Base-by-base conservation (phyloP, 1,140 invertebrate genomes). In the Penaeus vannamei region DNA sequence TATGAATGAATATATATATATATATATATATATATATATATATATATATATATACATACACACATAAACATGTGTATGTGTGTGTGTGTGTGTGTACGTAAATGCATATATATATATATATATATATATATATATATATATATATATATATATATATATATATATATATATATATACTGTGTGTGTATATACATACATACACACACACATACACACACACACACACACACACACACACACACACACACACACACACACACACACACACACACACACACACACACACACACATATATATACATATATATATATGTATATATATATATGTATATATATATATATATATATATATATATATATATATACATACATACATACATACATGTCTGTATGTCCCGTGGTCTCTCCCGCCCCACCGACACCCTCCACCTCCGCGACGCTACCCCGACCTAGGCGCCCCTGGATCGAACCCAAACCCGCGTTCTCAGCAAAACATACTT, bases 271-370 rank as follows among this genome's bases (percentile, higher is more conserved):
- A 5, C n/a, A 64, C n/a, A 64, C n/a, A 64, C n/a, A 64, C n/a
- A 64, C n/a, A 64, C n/a, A 64, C n/a, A 64, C n/a, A n/a, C n/a
- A n/a, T 64, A n/a, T 64, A n/a, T 64, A n/a, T 64, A n/a, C n/a
- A n/a, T 64, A n/a, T 64, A n/a, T 64, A n/a, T 64, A n/a, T 64
- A n/a, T 64, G 62, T 64, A n/a, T 64, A n/a, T 64, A n/a, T 64
- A n/a, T 64, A n/a, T 64, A n/a, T 64, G 62, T 64, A n/a, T 64
- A n/a, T 64, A n/a, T 64, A n/a, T 64, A n/a, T 64, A n/a, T 64
- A n/a, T 64, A n/a, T 66, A 23, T 66, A 26, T 66, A 7, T 36
- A 36, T 36, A 36, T 36, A 36, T 36, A 36, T 36, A 5, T 36
- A 36, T 36, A 36, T 36, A 5, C 5, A 36, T 36, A 36, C 5